Conservation (phyloP, 2,797 vertebrate species). For the Coregonus ussuriensis region DNA sequence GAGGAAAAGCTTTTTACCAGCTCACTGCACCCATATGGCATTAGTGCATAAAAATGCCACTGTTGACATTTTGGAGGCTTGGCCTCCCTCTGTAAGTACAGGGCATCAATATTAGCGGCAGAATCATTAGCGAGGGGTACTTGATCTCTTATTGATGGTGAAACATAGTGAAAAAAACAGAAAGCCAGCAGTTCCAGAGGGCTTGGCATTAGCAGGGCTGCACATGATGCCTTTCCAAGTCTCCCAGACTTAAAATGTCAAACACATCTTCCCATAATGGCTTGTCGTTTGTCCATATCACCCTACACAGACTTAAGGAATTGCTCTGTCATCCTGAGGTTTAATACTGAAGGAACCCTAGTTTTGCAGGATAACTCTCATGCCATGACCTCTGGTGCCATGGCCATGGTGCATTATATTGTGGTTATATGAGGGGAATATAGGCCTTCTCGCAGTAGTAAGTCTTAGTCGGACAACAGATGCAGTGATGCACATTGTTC, state of each 20-base stretch:
- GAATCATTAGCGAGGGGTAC: slow-evolving; percentile 69
- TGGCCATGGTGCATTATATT: neutral
- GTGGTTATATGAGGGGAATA: neutral
- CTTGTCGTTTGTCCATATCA: slow-evolving; percentile 2
- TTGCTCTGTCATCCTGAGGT: slow-evolving; percentile 38
- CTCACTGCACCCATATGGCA: slow-evolving; percentile 77
- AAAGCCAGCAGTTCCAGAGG: slow-evolving; percentile 43
- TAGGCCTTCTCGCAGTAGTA: neutral
- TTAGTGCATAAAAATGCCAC: slow-evolving; percentile 76
- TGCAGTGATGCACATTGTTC: neutral
- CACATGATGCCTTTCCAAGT: slow-evolving; percentile 10
- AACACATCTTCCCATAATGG: slow-evolving; percentile 26
- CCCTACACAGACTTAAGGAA: slow-evolving; percentile 28
- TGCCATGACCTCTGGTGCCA: slow-evolving; percentile 18
- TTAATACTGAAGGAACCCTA: slow-evolving; percentile 13
- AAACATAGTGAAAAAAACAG: slow-evolving; percentile 58
- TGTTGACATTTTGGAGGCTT: slow-evolving; percentile 78
- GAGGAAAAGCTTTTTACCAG: slow-evolving; percentile 80
- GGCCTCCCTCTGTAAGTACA: slow-evolving; percentile 68
- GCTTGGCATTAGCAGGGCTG: slow-evolving; percentile 34
- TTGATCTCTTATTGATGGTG: slow-evolving; percentile 72
- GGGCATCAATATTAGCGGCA: slow-evolving; percentile 68
- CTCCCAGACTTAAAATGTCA: slow-evolving; percentile 19
- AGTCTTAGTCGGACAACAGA: neutral
- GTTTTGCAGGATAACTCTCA: slow-evolving; percentile 41